Conservation (phyloP, 2,113 vertebrate species). For the Theropithecus gelada region DNA sequence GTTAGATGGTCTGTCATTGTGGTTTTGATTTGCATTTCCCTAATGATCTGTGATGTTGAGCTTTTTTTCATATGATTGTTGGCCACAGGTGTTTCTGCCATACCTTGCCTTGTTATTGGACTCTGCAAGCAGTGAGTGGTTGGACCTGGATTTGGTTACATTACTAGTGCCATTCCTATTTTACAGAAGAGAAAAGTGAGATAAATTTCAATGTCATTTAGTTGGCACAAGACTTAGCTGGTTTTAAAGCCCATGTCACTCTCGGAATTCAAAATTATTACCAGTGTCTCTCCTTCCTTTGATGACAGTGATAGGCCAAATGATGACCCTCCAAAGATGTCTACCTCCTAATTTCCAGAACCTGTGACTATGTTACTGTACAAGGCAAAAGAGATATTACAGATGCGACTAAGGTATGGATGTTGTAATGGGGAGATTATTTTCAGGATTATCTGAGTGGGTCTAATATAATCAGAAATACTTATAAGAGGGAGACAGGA, state of each 20-base stretch:
- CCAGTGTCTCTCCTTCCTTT: neutral
- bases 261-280: neutral
- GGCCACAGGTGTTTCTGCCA: too few relatives aligned
- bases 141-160: neutral
- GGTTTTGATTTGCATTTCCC: too few relatives aligned
- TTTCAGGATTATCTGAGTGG: neutral
- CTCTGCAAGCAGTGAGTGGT: too few relatives aligned
- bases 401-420: neutral
- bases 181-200: neutral
- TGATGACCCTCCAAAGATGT: neutral
- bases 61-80: too few relatives aligned
- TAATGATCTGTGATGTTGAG: too few relatives aligned
- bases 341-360: neutral
- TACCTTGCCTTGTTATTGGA: too few relatives aligned
- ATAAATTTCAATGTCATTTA: neutral
- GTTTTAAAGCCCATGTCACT: neutral
- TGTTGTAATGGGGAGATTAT: neutral
- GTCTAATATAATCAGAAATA: neutral
- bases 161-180: neutral
- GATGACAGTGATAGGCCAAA: neutral
- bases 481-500: neutral
- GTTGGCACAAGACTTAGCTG: neutral
- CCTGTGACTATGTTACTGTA: neutral
- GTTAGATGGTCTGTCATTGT: too few relatives aligned
- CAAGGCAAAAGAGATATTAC: neutral